Base-by-base conservation (phyloP, 2,113 vertebrate genomes). In the Parus major region DNA sequence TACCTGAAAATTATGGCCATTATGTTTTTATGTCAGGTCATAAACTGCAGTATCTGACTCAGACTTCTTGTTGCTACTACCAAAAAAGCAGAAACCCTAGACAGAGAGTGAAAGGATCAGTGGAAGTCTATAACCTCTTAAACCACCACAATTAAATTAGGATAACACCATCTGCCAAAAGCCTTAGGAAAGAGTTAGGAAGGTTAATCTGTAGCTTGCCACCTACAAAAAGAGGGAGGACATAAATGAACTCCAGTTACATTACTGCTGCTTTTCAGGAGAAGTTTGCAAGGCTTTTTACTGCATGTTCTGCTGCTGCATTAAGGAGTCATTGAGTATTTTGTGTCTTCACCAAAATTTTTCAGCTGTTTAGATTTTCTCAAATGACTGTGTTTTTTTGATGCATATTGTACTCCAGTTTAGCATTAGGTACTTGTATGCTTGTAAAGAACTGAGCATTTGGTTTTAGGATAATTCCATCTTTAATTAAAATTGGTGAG, bases 401-500 rank as follows among this genome's bases (percentile, higher is more conserved):
- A 42, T 64, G 44, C 27, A 23, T 64, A 27, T 89, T 92, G 31
- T 86, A 46, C 25, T 82, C 39, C 57, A 64, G 33, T 86, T 88
- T 83, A 85, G 15, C 50, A 39, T 70, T 80, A 88, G 77, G 49
- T 47, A 47, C 23, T 70, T 87, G 28, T 53, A 76, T 47, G 44
- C 23, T 70, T 87, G 28, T 53, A 76, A 88, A 82, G n/a, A 75
- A 75, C 14, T 64, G 41, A 28, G 31, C 61, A 56, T 46, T 94
- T 90, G 7, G 10, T 35, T 92, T 89, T 88, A 68, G 41, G 35
- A 89, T 91, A 82, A 86, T 82, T 92, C 52, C 31, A 24, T 75
- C 61, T 75, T 91, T 88, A 92, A 79, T 84, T 95, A 89, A 94
- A 95, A 75, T 27, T 75, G 36, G 39, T 69, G 18, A 61, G 12